Conservation (phyloP, 2,113 vertebrate species). For the Desmodus rotundus region DNA sequence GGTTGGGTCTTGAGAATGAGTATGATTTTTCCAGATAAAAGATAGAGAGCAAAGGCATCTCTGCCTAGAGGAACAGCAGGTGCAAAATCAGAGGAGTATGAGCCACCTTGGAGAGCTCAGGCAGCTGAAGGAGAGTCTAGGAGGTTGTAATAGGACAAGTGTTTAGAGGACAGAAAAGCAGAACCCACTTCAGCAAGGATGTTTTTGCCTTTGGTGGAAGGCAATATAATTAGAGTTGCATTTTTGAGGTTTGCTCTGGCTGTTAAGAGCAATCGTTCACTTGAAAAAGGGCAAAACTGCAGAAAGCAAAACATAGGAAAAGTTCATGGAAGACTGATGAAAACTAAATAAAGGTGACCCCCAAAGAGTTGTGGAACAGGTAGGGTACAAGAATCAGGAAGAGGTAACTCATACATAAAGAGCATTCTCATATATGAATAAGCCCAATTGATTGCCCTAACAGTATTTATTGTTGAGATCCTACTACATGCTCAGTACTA, state of each 20-base stretch:
- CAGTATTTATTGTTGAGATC: background rate
- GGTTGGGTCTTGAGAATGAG: background rate
- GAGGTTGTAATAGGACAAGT: too few relatives aligned
- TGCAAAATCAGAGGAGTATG: background rate
- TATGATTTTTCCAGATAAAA: background rate
- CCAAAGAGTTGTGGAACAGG: background rate
- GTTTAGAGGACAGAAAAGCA: rapidly evolving
- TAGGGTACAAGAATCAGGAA: background rate
- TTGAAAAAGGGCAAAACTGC: background rate
- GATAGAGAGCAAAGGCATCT: background rate
- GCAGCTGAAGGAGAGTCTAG: background rate
- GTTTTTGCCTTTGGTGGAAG: rapidly evolving
- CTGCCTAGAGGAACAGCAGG: background rate
- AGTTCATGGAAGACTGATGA: background rate
- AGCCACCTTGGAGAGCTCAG: background rate
- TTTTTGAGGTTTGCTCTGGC: background rate
- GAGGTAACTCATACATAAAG: background rate
- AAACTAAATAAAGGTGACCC: background rate
- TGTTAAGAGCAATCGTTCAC: background rate
- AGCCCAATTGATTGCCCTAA: background rate
- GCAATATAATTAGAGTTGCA: background rate
- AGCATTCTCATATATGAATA: background rate
- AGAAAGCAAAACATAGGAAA: background rate
- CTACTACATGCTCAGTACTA: background rate
- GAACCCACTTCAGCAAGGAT: background rate